Conservation (phyloP, 1,140 invertebrate species). For the Drosophila athabasca region DNA sequence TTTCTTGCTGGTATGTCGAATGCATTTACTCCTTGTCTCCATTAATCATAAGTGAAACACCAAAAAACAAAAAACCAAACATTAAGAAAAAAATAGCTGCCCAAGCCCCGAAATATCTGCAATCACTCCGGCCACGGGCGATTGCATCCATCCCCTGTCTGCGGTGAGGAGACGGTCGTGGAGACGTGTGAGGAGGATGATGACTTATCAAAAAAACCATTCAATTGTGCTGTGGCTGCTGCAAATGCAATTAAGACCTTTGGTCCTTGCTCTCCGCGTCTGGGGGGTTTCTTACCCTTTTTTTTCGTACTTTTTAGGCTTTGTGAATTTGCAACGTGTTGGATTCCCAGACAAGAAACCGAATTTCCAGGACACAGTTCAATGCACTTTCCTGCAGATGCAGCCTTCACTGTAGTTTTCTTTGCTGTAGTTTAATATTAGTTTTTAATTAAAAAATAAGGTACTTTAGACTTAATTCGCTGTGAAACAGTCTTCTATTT, state of each 20-base stretch:
- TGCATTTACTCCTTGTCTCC: slow-evolving; percentile 21
- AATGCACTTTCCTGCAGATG: slow-evolving; percentile 56
- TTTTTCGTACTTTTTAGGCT: slow-evolving; percentile 24
- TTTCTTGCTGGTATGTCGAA: slow-evolving; percentile 14
- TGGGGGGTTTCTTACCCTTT: slow-evolving; percentile 23
- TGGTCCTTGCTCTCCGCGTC: slow-evolving; percentile 31
- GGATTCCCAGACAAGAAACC: slow-evolving; percentile 66
- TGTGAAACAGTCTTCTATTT: too few relatives aligned
- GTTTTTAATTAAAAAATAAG: not conserved
- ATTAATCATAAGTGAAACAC: slow-evolving; percentile 74
- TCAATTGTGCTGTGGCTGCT: slow-evolving; percentile 52
- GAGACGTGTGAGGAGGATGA: slow-evolving; percentile 28
- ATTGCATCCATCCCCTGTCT: slow-evolving; percentile 43
- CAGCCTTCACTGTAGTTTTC: slow-evolving; percentile 19
- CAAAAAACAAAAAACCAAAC: slow-evolving; percentile 47
- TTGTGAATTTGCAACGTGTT: slow-evolving; percentile 62
- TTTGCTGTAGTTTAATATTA: not conserved
- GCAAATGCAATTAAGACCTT: slow-evolving; percentile 67
- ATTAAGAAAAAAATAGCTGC: slow-evolving; percentile 21
- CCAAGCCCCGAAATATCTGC: slow-evolving; percentile 61
- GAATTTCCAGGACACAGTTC: slow-evolving; percentile 61
- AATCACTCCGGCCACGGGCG: slow-evolving; percentile 57
- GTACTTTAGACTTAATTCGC: too few relatives aligned
- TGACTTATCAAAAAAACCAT: slow-evolving; percentile 69
- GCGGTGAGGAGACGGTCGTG: too few relatives aligned